Percentiles rank a stretch among this genome's conserved stretches.
Conservation (phyloP, 2,888 invertebrate species). For the Agrilus cyanescens region DNA sequence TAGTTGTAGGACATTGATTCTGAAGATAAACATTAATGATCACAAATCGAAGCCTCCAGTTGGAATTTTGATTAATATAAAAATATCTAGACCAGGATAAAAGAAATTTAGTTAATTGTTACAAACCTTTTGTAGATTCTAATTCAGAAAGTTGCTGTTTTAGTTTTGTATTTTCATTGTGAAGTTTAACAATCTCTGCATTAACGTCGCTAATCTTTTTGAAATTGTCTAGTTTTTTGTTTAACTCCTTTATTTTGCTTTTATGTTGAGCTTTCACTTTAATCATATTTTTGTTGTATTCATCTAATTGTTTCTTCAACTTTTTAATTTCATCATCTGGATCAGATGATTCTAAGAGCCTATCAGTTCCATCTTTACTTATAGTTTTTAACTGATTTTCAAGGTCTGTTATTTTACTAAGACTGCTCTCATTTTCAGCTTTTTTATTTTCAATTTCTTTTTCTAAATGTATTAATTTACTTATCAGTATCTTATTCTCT, state of each 20-base stretch:
- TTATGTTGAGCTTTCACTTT: slow-evolving; percentile 63
- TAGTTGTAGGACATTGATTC: no score
- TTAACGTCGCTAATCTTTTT: slow-evolving; percentile 56
- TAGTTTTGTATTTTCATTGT: slow-evolving; percentile 48
- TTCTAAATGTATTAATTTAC: slow-evolving; percentile 5
- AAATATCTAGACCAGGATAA: no score
- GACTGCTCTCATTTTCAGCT: slow-evolving; percentile 13
- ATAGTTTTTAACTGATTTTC: slow-evolving; percentile 28
- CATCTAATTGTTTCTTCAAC: slow-evolving; percentile 59
- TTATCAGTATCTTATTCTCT: slow-evolving; percentile 6
- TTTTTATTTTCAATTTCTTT: slow-evolving; percentile 14
- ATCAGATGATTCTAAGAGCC: slow-evolving; percentile 6
- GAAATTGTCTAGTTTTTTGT: slow-evolving; percentile 58
- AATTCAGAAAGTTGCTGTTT: slow-evolving; percentile 70
- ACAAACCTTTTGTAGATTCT: slow-evolving; percentile 53
- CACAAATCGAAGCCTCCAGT: no score
- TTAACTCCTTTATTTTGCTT: slow-evolving; percentile 61
- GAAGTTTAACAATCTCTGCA: slow-evolving; percentile 52
- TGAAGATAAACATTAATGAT: no score
- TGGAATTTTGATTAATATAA: no score
- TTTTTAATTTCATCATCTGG: slow-evolving; percentile 34
- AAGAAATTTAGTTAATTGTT: slow-evolving; percentile 30
- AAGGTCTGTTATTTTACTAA: slow-evolving; percentile 17
- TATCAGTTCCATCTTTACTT: slow-evolving; percentile 17
- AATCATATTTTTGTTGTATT: slow-evolving; percentile 63